A percentile compares a stretch with the other conserved stretches of the same genome.
These are phyloP conservation scores for Amphiprion percula DNA, from an alignment of 2,113 vertebrate genomes.

Conservation along the genomic window DNA sequence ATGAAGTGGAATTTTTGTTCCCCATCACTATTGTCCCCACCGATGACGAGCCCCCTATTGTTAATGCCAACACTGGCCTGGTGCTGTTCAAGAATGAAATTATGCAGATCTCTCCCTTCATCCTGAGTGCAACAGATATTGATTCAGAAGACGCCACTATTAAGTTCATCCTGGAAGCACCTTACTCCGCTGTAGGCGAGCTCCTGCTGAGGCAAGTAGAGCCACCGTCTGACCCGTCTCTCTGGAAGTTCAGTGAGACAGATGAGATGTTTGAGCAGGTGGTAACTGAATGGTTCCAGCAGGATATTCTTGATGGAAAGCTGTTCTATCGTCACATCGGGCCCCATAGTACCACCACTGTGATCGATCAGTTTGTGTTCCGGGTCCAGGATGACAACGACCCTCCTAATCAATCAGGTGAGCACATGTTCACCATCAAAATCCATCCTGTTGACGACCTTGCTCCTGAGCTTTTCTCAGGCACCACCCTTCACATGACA, in stretches of 20 bases:
- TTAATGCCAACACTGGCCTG: slow-evolving; percentile 85
- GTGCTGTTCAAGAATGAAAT: slow-evolving; percentile 83
- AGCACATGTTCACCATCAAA: slow-evolving; percentile 89
- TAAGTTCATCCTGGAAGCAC: slow-evolving; percentile 80
- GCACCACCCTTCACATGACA: slow-evolving; percentile 91
- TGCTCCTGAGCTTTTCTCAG: slow-evolving; percentile 87
- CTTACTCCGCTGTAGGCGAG: slow-evolving; percentile 77
- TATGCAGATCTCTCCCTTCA: slow-evolving; percentile 87
- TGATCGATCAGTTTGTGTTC: slow-evolving; percentile 81
- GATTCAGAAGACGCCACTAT: slow-evolving; percentile 88
- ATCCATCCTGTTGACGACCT: slow-evolving; percentile 92
- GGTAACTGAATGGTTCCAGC: slow-evolving; percentile 88
- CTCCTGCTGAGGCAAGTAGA: slow-evolving; percentile 84
- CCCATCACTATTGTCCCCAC: slow-evolving; percentile 86
- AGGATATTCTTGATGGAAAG: slow-evolving; percentile 87
- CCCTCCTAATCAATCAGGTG: slow-evolving; percentile 87
- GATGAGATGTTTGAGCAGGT: slow-evolving; percentile 87
- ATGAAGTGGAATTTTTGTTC: slow-evolving; percentile 88
- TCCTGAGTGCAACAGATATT: slow-evolving; percentile 86
- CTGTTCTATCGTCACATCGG: slow-evolving; percentile 86
- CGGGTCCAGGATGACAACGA: slow-evolving; percentile 87
- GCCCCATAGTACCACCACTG: slow-evolving; percentile 77
- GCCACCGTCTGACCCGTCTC: slow-evolving; percentile 69
- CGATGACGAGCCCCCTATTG: slow-evolving; percentile 85
- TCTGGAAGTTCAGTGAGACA: slow-evolving; percentile 82